phyloP scores from a whole-genome alignment of 2,797 vertebrate genomes.

The Chelmon rostratus region DNA sequence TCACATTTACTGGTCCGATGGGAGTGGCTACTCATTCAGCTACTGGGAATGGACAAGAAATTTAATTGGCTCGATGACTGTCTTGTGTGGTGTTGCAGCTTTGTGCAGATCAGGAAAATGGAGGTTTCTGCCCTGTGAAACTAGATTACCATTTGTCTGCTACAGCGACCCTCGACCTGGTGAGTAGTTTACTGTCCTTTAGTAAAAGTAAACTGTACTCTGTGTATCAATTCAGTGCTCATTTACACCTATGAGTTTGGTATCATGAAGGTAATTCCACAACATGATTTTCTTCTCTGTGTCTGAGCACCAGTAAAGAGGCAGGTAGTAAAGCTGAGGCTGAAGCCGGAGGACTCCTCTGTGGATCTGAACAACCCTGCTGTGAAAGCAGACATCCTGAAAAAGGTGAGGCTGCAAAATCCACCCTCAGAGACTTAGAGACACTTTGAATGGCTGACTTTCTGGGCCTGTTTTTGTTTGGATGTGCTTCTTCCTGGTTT shows the following conservation, averaged over 20 bases:
- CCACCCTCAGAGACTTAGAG: no score
- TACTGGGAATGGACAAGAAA: background rate
- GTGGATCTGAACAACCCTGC: constrained; percentile 8
- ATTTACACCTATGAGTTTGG: background rate
- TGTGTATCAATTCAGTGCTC: no score
- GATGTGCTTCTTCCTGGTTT: no score
- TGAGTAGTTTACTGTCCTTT: background rate
- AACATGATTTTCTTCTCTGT: no score
- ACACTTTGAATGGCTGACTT: no score
- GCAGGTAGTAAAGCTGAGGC: background rate
- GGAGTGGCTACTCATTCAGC: background rate
- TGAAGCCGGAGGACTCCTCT: background rate
- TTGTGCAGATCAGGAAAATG: no score
- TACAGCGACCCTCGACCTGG: background rate
- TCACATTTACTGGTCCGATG: constrained; percentile 33
- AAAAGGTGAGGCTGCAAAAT: constrained; percentile 13
- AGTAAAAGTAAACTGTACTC: background rate
- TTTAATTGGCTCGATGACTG: fast-evolving
- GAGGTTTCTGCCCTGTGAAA: no score
- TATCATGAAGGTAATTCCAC: background rate
- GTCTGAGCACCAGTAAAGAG: background rate
- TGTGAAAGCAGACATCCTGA: constrained; percentile 14
- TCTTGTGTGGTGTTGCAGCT: no score
- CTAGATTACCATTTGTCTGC: constrained; percentile 19
- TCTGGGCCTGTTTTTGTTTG: no score